Evolutionary conservation across 2,113 vertebrate species (phyloP), one percentile per base, ranked within the genome.

Genomic region (Microcebus jonahi): DNA sequence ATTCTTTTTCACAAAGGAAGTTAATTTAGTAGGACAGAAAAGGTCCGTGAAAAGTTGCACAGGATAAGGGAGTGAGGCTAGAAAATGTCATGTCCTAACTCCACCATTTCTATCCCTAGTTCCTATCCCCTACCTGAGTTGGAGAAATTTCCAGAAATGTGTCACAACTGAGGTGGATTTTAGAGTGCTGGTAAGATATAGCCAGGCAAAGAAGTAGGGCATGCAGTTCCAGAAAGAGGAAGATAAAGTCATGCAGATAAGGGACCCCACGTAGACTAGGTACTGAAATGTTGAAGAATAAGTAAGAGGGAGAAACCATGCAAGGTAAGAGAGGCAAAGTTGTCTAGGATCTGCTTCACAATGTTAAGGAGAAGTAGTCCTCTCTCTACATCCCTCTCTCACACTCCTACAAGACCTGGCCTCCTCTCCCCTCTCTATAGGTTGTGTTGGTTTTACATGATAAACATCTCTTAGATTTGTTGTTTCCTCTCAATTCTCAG

Each of bases 191-290:
- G 4, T 84, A 48, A 59, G 8, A 59, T 6, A 8, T 1, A 45
- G 6, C 53, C 39, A 70, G 23, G 6, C n/a, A 18, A 73, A 77
- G 45, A 55, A 67, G 0, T 55, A 70, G 11, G 9, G 8, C 2
- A 23, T 53, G 34, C 2, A 53, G 2, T 45, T 76, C 4, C 36
- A 68, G 39, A 4, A 77, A 73, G 31, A 55, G 11, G 3, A 27
- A n/a, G 3, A 65, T 20, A 55, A 83, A 67, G 2, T 2, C 8
- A 25, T 12, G 8, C 17, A 25, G 3, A 29, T 45, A 6, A 45
- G 10, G 11, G 11, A 29, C 1, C 45, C 3, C 8, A 53, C 0
- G 0, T 3, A 75, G 14, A 65, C 18, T 68, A 5, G 6, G 15
- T 20, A 34, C 31, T 39, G 59, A 0, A 18, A 65, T 75, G 42